Base-by-base conservation (phyloP, 2,113 vertebrate genomes). In the Otis tarda region DNA sequence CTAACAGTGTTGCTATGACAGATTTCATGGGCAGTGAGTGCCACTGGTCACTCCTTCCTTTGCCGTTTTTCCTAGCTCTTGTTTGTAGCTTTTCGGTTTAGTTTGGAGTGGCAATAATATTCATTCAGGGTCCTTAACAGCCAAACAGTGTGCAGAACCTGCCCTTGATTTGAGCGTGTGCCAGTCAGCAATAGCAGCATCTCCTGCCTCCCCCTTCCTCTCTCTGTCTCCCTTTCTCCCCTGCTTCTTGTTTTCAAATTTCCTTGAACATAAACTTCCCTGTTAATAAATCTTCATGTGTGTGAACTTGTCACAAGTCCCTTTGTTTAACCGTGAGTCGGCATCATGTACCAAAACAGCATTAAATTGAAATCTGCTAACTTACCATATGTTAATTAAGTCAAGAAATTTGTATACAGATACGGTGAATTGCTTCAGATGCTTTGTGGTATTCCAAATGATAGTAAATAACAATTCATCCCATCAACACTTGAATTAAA, bases 201-300 rank as follows among this genome's bases (percentile, higher is more conserved):
- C 39, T 56, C 7, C 10, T 0, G 0, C 14, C 20, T 61, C 18
- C 8, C 10, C 3, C 14, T 8, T 15, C 12, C 6, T 24, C 25
- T 22, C 10, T 56, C 16, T 20, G 14, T 20, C n/a, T 17, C 8
- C 17, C 15, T 14, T 21, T 31, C n/a, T 73, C 10, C 18, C 2
- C 1, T 0, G 2, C 6, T 77, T 77, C 27, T 43, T 82, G 14
- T 10, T 82, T 74, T 57, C 14, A 25, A 43, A 75, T 79, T 67
- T 89, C 12, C 37, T 79, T 12, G 8, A 59, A 50, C 4, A 4
- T 30, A 57, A 57, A 21, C 19, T 75, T 85, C 7, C 3, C 9
- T 67, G 14, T 33, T 90, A 82, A 70, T 39, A 67, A 57, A 67
- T 75, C 47, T 59, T 94, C 12, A 27, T 16, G 7, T n/a, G 33